Conservation (phyloP, 1,140 invertebrate species). For the Hormaphis cornu region DNA sequence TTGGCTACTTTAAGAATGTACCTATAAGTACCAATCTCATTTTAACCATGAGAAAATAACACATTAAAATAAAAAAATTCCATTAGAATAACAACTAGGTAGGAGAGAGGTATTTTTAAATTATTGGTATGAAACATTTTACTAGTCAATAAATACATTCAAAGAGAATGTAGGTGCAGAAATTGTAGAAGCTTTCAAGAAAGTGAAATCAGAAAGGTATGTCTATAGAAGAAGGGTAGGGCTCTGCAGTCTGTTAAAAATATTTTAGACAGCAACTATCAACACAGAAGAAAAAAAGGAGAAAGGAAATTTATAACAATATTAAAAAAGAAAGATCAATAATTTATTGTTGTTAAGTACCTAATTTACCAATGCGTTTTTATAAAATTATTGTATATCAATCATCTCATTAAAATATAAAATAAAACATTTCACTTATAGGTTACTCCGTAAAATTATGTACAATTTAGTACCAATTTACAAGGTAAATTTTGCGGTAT, state of each 20-base stretch:
- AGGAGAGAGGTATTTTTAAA: slow-evolving; percentile 2
- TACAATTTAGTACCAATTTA: no score
- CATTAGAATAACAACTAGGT: background rate
- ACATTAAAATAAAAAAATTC: background rate
- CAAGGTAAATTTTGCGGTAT: no score
- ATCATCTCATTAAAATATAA: no score
- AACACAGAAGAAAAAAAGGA: slow-evolving; percentile 16
- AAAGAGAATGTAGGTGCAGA: slow-evolving; percentile 23
- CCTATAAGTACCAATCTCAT: no score
- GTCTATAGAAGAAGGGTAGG: slow-evolving; percentile 9
- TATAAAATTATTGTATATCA: no score
- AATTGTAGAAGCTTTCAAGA: slow-evolving; percentile 12
- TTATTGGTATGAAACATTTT: background rate
- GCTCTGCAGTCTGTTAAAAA: slow-evolving; percentile 9
- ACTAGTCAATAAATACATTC: slow-evolving; percentile 6
- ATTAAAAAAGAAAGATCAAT: background rate
- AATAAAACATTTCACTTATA: no score
- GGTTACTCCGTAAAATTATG: no score
- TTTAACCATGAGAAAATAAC: background rate
- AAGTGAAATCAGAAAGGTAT: slow-evolving; percentile 28
- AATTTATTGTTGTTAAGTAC: no score
- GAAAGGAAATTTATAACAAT: slow-evolving; percentile 15
- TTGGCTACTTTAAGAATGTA: no score
- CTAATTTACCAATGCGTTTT: no score
- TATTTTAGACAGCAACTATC: slow-evolving; percentile 18